These are phyloP conservation scores for Podarcis cretensis DNA, from an alignment of 2,113 vertebrate genomes.

Conservation along the genomic window DNA sequence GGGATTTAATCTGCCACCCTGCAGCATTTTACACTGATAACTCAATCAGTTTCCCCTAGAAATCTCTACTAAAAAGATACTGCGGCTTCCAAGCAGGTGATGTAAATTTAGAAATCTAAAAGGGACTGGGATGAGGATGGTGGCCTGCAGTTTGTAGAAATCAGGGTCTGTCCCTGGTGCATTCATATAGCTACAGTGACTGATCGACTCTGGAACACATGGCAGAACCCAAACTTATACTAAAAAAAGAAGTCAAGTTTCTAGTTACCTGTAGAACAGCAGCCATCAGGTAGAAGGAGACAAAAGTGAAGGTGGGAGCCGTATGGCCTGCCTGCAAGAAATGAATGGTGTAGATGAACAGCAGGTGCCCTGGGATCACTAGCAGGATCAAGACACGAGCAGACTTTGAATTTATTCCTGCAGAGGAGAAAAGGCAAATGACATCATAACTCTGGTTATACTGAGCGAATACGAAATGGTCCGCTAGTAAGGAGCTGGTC, in stretches of 20 bases:
- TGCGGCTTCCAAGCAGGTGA: neutral
- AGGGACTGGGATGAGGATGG: neutral
- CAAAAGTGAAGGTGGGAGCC: conserved; percentile 78
- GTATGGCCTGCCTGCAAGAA: conserved; percentile 85
- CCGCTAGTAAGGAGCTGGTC: neutral
- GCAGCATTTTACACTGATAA: neutral
- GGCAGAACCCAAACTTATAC: neutral
- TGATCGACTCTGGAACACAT: neutral
- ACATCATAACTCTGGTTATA: neutral
- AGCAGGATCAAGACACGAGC: conserved; percentile 89
- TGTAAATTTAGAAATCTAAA: neutral
- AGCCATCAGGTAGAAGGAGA: conserved; percentile 86
- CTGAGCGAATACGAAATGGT: neutral
- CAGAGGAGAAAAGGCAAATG: conserved; percentile 41
- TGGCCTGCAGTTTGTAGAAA: too few relatives aligned
- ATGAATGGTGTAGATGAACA: conserved; percentile 89
- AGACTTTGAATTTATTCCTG: conserved; percentile 91
- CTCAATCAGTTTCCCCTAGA: neutral
- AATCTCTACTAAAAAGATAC: neutral
- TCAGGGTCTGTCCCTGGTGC: neutral
- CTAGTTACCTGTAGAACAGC: conserved; percentile 87
- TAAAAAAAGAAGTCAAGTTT: neutral
- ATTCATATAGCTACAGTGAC: neutral
- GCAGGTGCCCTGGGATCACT: conserved; percentile 90
- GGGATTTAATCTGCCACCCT: neutral